These are phyloP conservation scores for Eumacrocentrus americanus DNA, from an alignment of 2,888 invertebrate species.

Conservation along the genomic window DNA sequence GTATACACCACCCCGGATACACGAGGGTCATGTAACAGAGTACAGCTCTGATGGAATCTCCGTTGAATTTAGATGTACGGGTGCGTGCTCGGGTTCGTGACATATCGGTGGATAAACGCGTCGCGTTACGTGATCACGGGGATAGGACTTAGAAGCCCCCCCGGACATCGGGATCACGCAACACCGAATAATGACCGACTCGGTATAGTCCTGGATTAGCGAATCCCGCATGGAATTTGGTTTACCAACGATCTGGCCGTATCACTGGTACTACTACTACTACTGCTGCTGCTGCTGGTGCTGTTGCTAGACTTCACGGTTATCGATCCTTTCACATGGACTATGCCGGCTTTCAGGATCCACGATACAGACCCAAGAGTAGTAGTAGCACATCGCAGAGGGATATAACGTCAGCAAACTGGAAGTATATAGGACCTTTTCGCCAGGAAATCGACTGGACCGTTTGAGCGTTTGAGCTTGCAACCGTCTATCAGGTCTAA, in stretches of 20 bases:
- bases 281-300: too few relatives aligned
- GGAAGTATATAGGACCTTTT: too few relatives aligned
- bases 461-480: neutral
- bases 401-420: too few relatives aligned
- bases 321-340: constrained; percentile 14
- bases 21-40: constrained; percentile 4
- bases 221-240: constrained; percentile 57
- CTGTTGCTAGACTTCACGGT: neutral
- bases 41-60: neutral
- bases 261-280: neutral
- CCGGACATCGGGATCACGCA: constrained; percentile 53
- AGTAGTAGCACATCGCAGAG: too few relatives aligned
- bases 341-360: neutral
- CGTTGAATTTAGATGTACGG: constrained; percentile 4
- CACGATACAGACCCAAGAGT: too few relatives aligned
- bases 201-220: constrained; percentile 55
- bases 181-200: constrained; percentile 59
- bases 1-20: too few relatives aligned
- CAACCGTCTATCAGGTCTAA: constrained; percentile 3
- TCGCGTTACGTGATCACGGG: constrained; percentile 39
- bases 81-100: constrained; percentile 35
- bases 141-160: constrained; percentile 22
- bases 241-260: constrained; percentile 38
- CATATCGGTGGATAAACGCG: constrained; percentile 52
- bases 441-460: too few relatives aligned